Percentiles rank a stretch among this genome's conserved stretches.
These are phyloP conservation scores for Psittacula derbiana DNA, from an alignment of 2,797 vertebrate species.

Conservation along the genomic window DNA sequence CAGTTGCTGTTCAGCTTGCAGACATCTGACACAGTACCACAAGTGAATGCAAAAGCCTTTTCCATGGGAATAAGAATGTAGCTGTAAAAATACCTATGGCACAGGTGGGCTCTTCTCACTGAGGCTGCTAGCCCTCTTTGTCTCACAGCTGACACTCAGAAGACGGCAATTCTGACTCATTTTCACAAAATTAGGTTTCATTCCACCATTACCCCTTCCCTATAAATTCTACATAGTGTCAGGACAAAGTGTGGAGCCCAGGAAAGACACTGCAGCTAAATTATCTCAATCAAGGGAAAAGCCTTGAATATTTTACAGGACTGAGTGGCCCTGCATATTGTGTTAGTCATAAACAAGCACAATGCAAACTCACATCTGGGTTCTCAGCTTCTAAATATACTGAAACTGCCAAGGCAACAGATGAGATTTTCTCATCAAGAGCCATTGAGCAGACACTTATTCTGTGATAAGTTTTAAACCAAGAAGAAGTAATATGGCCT, in stretches of 20 bases:
- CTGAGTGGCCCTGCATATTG: not conserved
- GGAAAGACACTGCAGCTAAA: constrained; percentile 15
- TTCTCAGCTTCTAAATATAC: constrained; percentile 35
- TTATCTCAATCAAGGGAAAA: constrained; percentile 17
- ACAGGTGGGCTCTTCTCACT: not conserved
- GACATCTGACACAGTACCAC: not conserved
- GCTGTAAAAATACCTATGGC: not conserved
- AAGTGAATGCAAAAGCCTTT: not conserved
- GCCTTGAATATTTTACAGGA: constrained; percentile 46
- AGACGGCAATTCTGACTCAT: not conserved
- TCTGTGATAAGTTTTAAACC: constrained; percentile 28
- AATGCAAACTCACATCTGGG: not conserved
- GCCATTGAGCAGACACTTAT: constrained; percentile 7
- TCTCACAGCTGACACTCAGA: not conserved
- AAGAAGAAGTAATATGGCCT: constrained; percentile 2
- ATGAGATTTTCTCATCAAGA: constrained; percentile 49
- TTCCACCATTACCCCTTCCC: not conserved
- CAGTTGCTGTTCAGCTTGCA: not conserved
- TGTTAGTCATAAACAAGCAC: constrained; percentile 39
- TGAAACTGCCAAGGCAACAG: constrained; percentile 47
- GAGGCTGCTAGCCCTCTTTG: not conserved
- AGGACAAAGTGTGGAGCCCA: not conserved
- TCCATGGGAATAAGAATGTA: not conserved
- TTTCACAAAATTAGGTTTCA: constrained; percentile 12
- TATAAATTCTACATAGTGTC: not conserved